Percentiles rank a stretch among this genome's conserved stretches.
These are phyloP conservation scores for Tychaedon coryphoeus DNA, from an alignment of 2,113 vertebrate genomes.

Conservation along the genomic window DNA sequence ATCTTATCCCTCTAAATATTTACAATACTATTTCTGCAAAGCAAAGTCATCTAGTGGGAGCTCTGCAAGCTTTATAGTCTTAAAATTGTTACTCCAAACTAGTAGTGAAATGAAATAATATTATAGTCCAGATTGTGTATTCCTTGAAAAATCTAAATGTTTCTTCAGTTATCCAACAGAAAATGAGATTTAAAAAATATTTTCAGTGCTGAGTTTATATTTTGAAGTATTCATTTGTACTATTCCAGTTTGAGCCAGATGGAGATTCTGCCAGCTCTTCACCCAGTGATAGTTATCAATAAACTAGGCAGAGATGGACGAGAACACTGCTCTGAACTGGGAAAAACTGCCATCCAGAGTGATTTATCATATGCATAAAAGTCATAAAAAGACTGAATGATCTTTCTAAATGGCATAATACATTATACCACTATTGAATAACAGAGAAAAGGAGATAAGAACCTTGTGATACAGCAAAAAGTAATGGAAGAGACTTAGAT, in stretches of 20 bases:
- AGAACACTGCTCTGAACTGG: slow-evolving; percentile 18
- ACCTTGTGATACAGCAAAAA: neutral
- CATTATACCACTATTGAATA: slow-evolving; percentile 36
- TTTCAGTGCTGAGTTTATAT: neutral
- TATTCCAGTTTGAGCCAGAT: slow-evolving; percentile 1
- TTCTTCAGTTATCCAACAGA: neutral
- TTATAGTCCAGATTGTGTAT: neutral
- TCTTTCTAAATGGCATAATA: slow-evolving; percentile 50
- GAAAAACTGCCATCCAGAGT: slow-evolving; percentile 31
- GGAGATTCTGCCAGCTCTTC: neutral
- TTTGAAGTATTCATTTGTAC: slow-evolving; percentile 13
- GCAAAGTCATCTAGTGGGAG: neutral
- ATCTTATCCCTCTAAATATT: neutral
- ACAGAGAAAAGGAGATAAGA: slow-evolving; percentile 42
- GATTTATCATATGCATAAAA: slow-evolving; percentile 56
- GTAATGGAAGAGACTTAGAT: neutral
- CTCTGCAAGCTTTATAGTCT: neutral
- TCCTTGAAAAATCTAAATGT: neutral
- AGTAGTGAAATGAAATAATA: neutral
- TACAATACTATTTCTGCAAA: neutral
- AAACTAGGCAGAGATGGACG: slow-evolving; percentile 45
- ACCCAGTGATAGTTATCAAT: slow-evolving; percentile 41
- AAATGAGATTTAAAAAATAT: neutral
- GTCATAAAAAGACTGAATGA: slow-evolving; percentile 33
- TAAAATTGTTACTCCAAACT: neutral